These are phyloP conservation scores for Zaprionus capensis DNA, from an alignment of 1,140 invertebrate genomes.

Conservation along the genomic window DNA sequence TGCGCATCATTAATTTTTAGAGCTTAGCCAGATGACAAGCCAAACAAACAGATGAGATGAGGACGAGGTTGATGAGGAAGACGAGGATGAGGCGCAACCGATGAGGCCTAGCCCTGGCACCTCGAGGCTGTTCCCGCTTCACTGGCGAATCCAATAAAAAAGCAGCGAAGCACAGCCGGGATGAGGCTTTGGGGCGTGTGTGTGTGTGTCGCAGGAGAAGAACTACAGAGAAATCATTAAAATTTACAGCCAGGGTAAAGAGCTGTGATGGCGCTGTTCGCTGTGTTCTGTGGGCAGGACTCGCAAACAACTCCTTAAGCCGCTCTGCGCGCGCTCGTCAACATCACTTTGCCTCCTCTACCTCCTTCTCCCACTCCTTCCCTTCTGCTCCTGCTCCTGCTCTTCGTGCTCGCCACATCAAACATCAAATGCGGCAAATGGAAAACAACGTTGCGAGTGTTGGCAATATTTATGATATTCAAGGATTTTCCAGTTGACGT, in stretches of 20 bases:
- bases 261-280: conserved; percentile 8
- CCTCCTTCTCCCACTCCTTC: neutral
- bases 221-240: conserved; percentile 66
- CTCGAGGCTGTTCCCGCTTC: conserved; percentile 47
- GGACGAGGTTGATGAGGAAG: neutral
- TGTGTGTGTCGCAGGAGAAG: conserved; percentile 36
- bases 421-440: conserved; percentile 54
- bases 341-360: neutral
- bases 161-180: conserved; percentile 31
- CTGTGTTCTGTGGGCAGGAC: conserved; percentile 41
- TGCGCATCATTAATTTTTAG: conserved; percentile 82
- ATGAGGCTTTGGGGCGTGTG: conserved; percentile 16
- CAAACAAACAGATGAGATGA: conserved; percentile 41
- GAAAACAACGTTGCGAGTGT: conserved; percentile 33
- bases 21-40: conserved; percentile 81
- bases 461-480: conserved; percentile 74
- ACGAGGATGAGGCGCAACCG: neutral
- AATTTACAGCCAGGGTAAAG: conserved; percentile 45
- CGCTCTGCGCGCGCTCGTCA: conserved; percentile 14
- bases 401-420: conserved; percentile 40
- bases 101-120: conserved; percentile 20
- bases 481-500: conserved; percentile 74
- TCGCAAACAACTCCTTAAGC: conserved; percentile 56
- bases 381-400: neutral
- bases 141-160: conserved; percentile 63